phyloP scores from a whole-genome alignment of 2,888 invertebrate species.

The Sminthurinus aureus region DNA sequence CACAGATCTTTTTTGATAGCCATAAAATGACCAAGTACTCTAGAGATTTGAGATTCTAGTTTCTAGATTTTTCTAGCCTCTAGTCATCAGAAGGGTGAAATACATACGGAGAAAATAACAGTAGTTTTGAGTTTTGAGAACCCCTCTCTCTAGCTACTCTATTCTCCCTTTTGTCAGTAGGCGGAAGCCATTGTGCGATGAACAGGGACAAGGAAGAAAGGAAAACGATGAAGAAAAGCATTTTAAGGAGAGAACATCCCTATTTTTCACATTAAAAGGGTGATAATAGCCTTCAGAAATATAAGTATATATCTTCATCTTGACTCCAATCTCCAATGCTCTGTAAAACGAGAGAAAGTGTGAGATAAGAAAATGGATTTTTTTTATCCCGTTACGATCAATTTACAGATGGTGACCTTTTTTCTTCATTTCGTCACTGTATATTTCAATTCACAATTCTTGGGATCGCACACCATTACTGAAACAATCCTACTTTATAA shows the following conservation, averaged over 20 bases:
- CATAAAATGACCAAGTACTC: background rate
- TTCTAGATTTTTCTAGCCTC: background rate
- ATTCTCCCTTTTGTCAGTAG: no score
- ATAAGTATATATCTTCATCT: slow-evolving; percentile 28
- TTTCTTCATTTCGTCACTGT: background rate
- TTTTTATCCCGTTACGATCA: slow-evolving; percentile 21
- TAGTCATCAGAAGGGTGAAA: no score
- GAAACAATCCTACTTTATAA: no score
- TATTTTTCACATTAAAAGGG: slow-evolving; percentile 32
- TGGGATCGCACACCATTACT: no score
- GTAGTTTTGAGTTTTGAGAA: no score
- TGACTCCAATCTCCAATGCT: slow-evolving; percentile 17
- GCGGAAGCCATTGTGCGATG: background rate
- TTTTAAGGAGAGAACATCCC: slow-evolving; percentile 2
- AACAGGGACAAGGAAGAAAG: background rate
- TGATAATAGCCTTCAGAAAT: slow-evolving; percentile 27
- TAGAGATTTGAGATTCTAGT: no score
- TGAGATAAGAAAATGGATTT: slow-evolving; percentile 13
- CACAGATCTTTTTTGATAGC: background rate
- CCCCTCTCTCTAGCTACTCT: no score
- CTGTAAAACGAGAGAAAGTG: slow-evolving; percentile 19
- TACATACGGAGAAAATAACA: no score
- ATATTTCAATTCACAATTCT: no score
- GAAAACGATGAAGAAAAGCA: background rate
- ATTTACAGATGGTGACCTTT: slow-evolving; percentile 17